phyloP scores from a whole-genome alignment of 2,797 vertebrate genomes.

The Notoglanidium macrostoma region DNA sequence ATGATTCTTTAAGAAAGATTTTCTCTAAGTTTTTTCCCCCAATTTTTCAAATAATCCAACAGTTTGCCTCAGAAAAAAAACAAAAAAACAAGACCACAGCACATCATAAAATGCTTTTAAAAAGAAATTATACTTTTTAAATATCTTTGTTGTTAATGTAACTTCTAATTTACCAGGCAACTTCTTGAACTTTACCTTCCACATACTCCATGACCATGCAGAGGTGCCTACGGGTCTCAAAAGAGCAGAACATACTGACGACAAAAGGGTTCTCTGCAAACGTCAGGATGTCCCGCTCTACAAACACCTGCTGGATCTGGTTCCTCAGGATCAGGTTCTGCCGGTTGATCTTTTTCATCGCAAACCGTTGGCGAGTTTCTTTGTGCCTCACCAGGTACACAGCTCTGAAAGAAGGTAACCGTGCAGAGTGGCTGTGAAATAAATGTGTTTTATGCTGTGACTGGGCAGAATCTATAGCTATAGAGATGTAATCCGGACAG shows the following conservation, averaged over 20 bases:
- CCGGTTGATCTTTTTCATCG: slow-evolving; percentile 99
- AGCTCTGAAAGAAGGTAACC: slow-evolving; percentile 72
- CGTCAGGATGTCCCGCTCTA: slow-evolving; percentile 95
- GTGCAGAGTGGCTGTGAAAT: background rate
- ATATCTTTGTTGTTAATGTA: background rate
- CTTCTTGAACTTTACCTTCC: slow-evolving; percentile 80
- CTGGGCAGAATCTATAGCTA: background rate
- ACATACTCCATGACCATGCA: slow-evolving; percentile 99
- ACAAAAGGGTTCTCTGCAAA: slow-evolving; percentile 98
- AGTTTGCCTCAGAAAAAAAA: background rate
- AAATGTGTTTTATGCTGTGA: background rate
- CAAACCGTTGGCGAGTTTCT: slow-evolving; percentile 92
- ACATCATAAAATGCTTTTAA: background rate
- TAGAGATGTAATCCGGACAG: background rate
- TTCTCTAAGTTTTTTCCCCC: background rate
- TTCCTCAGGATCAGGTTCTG: slow-evolving; percentile 96
- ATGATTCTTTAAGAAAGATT: too few species aligned
- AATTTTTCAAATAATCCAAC: too few species aligned
- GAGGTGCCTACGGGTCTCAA: slow-evolving; percentile 91
- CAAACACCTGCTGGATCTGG: slow-evolving; percentile 98
- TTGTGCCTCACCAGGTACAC: slow-evolving; percentile 94
- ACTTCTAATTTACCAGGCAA: background rate
- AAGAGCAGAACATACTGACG: slow-evolving; percentile 98
- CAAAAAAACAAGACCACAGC: background rate
- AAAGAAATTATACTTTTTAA: background rate